Percentiles rank a stretch among this genome's conserved stretches.
These are phyloP conservation scores for Orius insidiosus DNA, from an alignment of 1,140 invertebrate genomes.

Conservation along the genomic window DNA sequence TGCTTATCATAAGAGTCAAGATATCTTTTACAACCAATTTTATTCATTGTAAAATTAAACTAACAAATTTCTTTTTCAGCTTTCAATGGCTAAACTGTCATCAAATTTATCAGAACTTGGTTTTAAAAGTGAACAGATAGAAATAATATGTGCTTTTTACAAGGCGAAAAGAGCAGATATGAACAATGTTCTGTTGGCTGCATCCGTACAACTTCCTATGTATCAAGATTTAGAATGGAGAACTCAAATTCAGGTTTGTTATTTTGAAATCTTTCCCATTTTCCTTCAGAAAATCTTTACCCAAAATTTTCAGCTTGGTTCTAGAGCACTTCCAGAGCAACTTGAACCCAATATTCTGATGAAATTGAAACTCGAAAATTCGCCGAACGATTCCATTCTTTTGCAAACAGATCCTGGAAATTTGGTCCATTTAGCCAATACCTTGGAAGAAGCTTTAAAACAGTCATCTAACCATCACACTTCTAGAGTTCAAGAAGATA, in stretches of 20 bases:
- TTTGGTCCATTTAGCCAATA: conserved; percentile 27
- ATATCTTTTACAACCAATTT: too few relatives aligned
- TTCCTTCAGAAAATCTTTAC: too few relatives aligned
- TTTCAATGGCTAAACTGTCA: conserved; percentile 27
- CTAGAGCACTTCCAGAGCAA: conserved; percentile 27
- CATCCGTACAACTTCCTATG: conserved; percentile 27
- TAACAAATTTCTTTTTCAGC: too few relatives aligned
- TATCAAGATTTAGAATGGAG: conserved; percentile 32
- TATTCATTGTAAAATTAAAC: too few relatives aligned
- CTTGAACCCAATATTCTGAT: conserved; percentile 26
- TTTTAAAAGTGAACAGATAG: conserved; percentile 25
- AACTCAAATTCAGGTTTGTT: conserved; percentile 28
- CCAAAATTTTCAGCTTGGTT: conserved; percentile 27
- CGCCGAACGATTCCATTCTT: conserved; percentile 17
- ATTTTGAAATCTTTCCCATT: background rate
- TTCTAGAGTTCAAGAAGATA: conserved; percentile 17
- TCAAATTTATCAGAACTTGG: conserved; percentile 28
- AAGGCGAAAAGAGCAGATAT: conserved; percentile 25
- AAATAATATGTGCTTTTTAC: conserved; percentile 25
- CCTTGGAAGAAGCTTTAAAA: conserved; percentile 28
- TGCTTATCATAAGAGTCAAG: too few relatives aligned
- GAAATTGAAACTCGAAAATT: conserved; percentile 23
- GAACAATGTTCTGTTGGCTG: conserved; percentile 23
- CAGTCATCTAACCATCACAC: conserved; percentile 28
- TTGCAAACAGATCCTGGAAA: conserved; percentile 29